A percentile compares a stretch with the other conserved stretches of the same genome.
phyloP scores from a whole-genome alignment of 2,888 invertebrate genomes.

The Hemicrepidius hirtus region DNA sequence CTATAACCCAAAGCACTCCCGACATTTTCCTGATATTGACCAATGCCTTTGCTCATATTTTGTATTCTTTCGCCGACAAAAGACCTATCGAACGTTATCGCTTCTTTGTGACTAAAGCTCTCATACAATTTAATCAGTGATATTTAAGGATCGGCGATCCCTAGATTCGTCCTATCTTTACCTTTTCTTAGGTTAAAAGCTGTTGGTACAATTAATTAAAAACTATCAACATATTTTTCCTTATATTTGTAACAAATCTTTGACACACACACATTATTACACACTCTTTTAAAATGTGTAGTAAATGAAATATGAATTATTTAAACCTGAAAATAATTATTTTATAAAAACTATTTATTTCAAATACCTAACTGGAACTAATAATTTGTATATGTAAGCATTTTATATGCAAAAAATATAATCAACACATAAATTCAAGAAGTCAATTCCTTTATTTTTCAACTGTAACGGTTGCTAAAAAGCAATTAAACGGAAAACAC shows the following conservation, averaged over 20 bases:
- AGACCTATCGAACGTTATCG: slow-evolving; percentile 18
- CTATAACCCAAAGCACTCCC: slow-evolving; percentile 45
- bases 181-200: background rate
- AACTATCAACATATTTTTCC: background rate
- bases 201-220: background rate
- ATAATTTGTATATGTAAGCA: too few relatives aligned
- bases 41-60: slow-evolving; percentile 35
- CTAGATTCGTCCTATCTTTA: background rate
- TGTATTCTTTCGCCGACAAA: slow-evolving; percentile 36
- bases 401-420: background rate
- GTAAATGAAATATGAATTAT: too few relatives aligned
- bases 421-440: background rate
- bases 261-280: too few relatives aligned
- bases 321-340: too few relatives aligned
- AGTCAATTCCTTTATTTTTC: background rate
- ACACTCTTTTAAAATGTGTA: too few relatives aligned
- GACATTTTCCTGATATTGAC: slow-evolving; percentile 43
- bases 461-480: background rate
- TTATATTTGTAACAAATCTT: too few relatives aligned
- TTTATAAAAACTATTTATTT: too few relatives aligned
- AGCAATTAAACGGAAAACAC: slow-evolving; percentile 1
- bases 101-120: slow-evolving; percentile 16
- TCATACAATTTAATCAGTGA: slow-evolving; percentile 29
- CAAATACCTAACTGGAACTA: too few relatives aligned
- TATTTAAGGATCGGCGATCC: slow-evolving; percentile 4